Percentiles rank a stretch among this genome's conserved stretches.
phyloP scores from a whole-genome alignment of 1,140 invertebrate genomes.

The Trialeurodes vaporariorum region DNA sequence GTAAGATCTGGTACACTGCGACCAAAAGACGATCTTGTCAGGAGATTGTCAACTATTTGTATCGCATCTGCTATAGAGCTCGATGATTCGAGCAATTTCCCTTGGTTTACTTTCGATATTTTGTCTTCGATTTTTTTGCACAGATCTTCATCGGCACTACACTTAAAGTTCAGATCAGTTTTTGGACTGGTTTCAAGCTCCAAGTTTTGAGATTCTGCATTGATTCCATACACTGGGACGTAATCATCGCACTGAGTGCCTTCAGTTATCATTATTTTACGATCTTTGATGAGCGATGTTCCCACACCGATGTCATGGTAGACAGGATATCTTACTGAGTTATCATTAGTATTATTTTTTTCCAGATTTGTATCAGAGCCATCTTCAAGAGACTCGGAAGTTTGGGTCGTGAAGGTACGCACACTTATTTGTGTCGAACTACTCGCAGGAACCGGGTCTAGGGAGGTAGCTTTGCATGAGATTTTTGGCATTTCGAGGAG shows the following conservation, averaged over 20 bases:
- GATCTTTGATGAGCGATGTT: background rate
- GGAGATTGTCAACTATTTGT: background rate
- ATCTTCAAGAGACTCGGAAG: background rate
- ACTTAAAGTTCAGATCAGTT: background rate
- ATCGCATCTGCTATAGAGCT: background rate
- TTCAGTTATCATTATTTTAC: background rate
- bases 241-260: background rate
- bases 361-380: too few species aligned
- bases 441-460: background rate
- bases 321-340: too few species aligned
- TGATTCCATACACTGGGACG: background rate
- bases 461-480: background rate
- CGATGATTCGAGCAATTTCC: background rate
- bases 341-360: too few species aligned
- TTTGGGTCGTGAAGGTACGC: background rate
- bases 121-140: background rate
- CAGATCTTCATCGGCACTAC: background rate
- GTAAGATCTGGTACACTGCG: background rate
- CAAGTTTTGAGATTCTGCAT: background rate
- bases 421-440: background rate
- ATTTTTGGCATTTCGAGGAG: background rate
- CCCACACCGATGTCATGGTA: background rate
- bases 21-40: background rate
- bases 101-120: background rate
- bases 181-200: background rate